Evolutionary conservation across 2,888 invertebrate species (phyloP), one percentile per base, ranked within the genome.

Genomic region (Troides aeacus): DNA sequence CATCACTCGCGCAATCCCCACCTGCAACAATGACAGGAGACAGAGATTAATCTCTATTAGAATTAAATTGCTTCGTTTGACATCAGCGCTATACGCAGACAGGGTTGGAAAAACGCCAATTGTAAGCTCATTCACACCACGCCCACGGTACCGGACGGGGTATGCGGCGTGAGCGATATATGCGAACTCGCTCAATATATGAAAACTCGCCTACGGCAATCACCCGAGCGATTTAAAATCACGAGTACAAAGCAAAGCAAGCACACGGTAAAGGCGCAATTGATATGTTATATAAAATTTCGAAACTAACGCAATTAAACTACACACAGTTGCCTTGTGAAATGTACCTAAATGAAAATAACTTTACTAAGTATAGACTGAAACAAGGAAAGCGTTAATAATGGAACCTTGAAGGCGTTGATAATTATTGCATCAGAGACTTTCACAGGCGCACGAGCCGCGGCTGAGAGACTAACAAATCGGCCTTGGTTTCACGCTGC

Each of bases 1-100:
- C 90, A 90, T 90, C 87, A 86, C 86, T 88, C 76, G 85, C 89
- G 88, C 87, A 88, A 74, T 88, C 89, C 74, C 85, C 87, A 90
- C 89, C 92, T 92, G 90, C 2, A 92, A 91, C 90, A 90, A 77
- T 62, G 61, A 79, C 74, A 79, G 30, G 30, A 30, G 30, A 73
- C 71, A 67, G 46, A 18, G 39, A 12, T 70, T 36, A 66, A 50
- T 62, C 36, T 59, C 1, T 24, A 18, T 30, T n/a, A 30, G 46
- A 18, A 56, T 53, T 30, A 53, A 24, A 10, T 53, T 15, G 21
- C 21, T 61, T 50, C 53, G 39, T 72, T 77, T 86, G 85, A 89
- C 87, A 88, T 87, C 84, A 88, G 76, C 73, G 72, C 75, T 67
- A 72, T 74, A 74, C 78, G 79, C 80, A 82, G 79, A 80, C 85